These are phyloP conservation scores for Phocides pigmalion DNA, from an alignment of 1,140 invertebrate species.

Conservation along the genomic window DNA sequence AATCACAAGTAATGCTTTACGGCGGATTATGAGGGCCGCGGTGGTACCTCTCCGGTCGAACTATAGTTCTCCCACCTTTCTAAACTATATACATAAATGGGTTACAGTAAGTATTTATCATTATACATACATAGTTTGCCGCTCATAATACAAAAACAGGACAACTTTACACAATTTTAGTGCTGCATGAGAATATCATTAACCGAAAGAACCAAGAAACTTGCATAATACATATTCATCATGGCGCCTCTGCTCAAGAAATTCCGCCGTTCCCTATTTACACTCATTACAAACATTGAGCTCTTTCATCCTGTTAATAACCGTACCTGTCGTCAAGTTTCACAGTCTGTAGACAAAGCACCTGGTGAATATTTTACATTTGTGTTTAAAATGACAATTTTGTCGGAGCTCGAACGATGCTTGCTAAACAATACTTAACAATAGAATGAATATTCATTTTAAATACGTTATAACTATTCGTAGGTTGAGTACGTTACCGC, in stretches of 20 bases:
- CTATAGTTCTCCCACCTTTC: too few relatives aligned
- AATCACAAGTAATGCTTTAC: too few relatives aligned
- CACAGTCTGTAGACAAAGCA: conserved; percentile 58
- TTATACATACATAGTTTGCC: background rate
- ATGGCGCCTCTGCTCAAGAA: conserved; percentile 30
- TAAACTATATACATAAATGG: too few relatives aligned
- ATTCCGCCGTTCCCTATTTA: conserved; percentile 24
- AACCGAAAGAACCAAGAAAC: conserved; percentile 5
- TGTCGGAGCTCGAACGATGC: conserved; percentile 54
- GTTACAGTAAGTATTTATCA: too few relatives aligned
- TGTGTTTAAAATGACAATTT: conserved; percentile 57
- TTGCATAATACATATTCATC: conserved; percentile 18
- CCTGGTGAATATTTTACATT: conserved; percentile 72
- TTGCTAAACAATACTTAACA: conserved; percentile 59
- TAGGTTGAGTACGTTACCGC: too few relatives aligned
- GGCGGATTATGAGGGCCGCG: too few relatives aligned
- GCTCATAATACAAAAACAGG: too few relatives aligned
- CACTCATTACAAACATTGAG: conserved; percentile 40
- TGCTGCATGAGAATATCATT: background rate
- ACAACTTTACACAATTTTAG: too few relatives aligned
- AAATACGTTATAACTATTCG: too few relatives aligned
- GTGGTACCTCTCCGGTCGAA: too few relatives aligned
- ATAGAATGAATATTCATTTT: conserved; percentile 63
- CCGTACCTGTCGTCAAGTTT: conserved; percentile 57
- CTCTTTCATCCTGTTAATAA: conserved; percentile 69